A percentile compares a stretch with the other conserved stretches of the same genome.
Evolutionary conservation across 2,113 vertebrate genomes (phyloP).

Genomic region (Rhipidura dahli): DNA sequence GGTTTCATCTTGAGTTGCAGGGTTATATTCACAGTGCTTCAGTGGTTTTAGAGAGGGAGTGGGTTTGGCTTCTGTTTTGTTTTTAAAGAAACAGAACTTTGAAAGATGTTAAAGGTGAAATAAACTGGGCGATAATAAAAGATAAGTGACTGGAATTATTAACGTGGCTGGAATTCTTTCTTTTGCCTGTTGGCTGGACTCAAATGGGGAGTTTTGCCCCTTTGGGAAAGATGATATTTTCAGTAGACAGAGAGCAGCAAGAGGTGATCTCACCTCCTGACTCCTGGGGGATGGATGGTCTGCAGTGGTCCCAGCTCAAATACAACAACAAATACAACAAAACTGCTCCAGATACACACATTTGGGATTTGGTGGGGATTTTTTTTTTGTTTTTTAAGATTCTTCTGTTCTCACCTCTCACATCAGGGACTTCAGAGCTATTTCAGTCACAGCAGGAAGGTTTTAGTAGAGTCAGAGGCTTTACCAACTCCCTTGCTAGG

Average conservation of each 20-base stretch:
- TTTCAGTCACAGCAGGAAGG: not conserved
- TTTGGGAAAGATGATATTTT: not conserved
- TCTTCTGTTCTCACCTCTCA: not conserved
- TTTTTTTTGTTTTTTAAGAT: not conserved
- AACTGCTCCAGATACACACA: not conserved
- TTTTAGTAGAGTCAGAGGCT: not conserved
- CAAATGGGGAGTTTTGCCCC: not conserved
- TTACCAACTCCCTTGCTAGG: not conserved
- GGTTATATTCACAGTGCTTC: not conserved
- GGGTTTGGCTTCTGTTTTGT: not conserved
- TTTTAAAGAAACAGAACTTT: not conserved
- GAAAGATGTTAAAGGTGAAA: not conserved
- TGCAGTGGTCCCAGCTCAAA: not conserved
- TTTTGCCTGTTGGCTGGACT: not conserved
- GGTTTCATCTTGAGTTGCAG: not conserved
- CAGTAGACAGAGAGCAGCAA: not conserved
- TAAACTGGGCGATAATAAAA: not conserved
- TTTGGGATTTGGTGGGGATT: not conserved
- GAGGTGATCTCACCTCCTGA: not conserved
- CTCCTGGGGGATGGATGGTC: not conserved
- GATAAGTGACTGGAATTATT: not conserved
- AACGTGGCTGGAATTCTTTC: not conserved
- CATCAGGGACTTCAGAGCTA: not conserved
- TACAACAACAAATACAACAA: not conserved
- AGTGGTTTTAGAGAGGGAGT: not conserved